Evolutionary conservation across 2,888 invertebrate genomes (phyloP), one percentile per base, ranked within the genome.

Genomic region (Drosophila acutilabella): DNA sequence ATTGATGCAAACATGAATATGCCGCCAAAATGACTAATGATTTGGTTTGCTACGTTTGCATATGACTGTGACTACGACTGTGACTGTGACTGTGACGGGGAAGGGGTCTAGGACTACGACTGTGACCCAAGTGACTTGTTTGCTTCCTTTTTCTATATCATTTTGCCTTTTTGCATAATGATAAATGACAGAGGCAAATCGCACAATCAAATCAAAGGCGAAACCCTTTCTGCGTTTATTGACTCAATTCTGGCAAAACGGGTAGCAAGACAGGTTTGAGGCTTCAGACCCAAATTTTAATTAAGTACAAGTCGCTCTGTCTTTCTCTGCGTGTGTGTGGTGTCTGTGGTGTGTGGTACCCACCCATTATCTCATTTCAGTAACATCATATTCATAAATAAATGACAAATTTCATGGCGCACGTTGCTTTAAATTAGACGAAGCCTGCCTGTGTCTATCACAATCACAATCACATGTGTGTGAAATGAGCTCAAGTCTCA

Each of bases 21-120:
- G 82, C 80, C 75, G 53, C 65, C 69, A 71, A 84, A 84, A 86
- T 86, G 88, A 86, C 83, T 88, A 88, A 86, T 86, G 85, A 78
- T 88, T 52, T 53, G 10, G 13, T 56, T 40, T 52, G 16, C 61
- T 51, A 44, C 40, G 53, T 58, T 65, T 81, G 64, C 71, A 81
- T 78, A 78, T 81, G 71, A 66, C 52, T 42, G 11, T 14, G 67
- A 48, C 30, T 36, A 2, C 2, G 36, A 36, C 13, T 36, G 11
- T 1, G 36, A 36, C 11, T 36, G 36, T 1, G 7, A 13, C 0
- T 1, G 26, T 6, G 26, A 26, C 3, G 6, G 26, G 26, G 68
- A 26, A 7, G 6, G 26, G 26, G 7, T 7, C 6, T 26, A 7
- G 26, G 7, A 26, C 30, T 30, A 30, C 30, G 73, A 66, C 56